Base-by-base conservation (phyloP, 1,140 invertebrate species). In the Solenopsis fugax region DNA sequence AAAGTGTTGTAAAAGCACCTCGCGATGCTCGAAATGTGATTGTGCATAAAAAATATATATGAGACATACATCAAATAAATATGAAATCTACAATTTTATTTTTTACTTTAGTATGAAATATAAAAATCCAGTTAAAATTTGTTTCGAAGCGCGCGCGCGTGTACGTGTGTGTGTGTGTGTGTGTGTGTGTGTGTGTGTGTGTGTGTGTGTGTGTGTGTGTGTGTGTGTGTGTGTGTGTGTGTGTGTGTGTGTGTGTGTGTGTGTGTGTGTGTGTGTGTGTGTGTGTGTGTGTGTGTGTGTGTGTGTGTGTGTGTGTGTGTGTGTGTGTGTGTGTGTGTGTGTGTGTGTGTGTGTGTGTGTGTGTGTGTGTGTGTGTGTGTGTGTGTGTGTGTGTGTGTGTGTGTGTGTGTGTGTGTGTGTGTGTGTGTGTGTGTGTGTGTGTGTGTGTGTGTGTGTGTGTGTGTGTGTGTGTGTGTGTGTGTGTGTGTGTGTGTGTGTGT, bases 51-150 rank as follows among this genome's bases (percentile, higher is more conserved):
- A 4, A 12, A 73, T 41, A 62, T 21, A 60, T 58, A 34, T 29
- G 29, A 37, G 9, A 16, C 9, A 41, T 73, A 73, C 34, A 37
- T 73, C 24, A 29, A 52, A 13, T 71, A 34, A 71, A 71, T 71
- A 9, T 7, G 6, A 24, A 1, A 48, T 48, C 16, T 16, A 21
- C 24, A 54, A 10, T 18, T 54, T 37, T 21, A 37, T 21, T 41
- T 54, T 56, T 54, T 37, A 73, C n/a, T 56, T 73, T 21, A 16
- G 18, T 41, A 56, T 1, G 10, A 41, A 56, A 41, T 41, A 6
- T 18, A 73, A 56, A 73, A 54, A 12, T 37, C 4, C 9, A 12
- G 9, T 73, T 21, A 0, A 29, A 73, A 73, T 54, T 54, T 37
- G 34, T 73, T 73, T 73, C n/a, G 7, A 52, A 1, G 5, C 9